Conservation (phyloP, 2,113 vertebrate genomes). For the Dryoscopus gambensis region DNA sequence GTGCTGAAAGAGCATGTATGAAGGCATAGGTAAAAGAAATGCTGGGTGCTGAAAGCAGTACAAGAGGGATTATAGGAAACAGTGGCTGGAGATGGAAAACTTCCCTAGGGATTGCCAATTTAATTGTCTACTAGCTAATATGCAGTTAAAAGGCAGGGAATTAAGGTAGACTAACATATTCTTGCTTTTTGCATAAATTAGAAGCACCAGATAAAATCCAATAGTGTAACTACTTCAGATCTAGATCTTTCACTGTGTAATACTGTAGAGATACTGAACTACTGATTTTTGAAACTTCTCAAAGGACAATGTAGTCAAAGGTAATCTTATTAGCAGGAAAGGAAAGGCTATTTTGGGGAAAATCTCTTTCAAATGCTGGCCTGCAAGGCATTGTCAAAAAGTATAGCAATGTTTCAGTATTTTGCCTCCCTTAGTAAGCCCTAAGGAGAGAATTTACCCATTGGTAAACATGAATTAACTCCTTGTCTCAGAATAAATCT, state of each 20-base stretch:
- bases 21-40: neutral
- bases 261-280: neutral
- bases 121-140: neutral
- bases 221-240: neutral
- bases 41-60: neutral
- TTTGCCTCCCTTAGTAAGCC: neutral
- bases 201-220: neutral
- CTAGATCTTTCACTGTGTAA: neutral
- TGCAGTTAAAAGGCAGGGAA: neutral
- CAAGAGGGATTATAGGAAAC: neutral
- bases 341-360: neutral
- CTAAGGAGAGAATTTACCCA: neutral
- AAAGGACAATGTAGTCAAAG: neutral
- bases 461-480: neutral
- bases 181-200: neutral
- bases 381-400: slow-evolving; percentile 3
- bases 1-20: neutral
- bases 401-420: neutral
- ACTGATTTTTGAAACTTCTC: neutral
- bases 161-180: neutral
- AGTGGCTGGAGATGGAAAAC: neutral
- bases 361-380: neutral
- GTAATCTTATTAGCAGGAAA: neutral
- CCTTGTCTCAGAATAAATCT: neutral
- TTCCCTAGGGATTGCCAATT: neutral